phyloP scores from a whole-genome alignment of 2,797 vertebrate genomes.

The Nyctalus aviator region DNA sequence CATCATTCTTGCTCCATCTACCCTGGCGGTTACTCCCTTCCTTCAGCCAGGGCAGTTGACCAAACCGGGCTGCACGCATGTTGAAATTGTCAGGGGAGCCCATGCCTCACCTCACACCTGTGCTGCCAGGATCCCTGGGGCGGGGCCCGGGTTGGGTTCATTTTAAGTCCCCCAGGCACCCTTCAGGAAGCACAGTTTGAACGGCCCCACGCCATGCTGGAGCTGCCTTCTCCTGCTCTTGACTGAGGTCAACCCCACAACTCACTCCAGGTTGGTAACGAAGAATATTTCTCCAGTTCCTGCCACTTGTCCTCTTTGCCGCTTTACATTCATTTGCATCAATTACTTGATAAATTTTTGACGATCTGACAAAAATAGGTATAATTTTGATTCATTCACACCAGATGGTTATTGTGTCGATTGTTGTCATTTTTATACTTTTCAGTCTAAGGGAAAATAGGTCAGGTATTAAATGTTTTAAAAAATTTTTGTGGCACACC shows the following conservation, averaged over 20 bases:
- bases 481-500: neutral
- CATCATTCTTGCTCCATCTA: too few species aligned
- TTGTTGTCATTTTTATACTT: neutral
- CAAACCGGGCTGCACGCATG: too few species aligned
- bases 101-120: neutral
- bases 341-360: neutral
- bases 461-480: neutral
- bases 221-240: neutral
- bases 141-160: rapidly evolving
- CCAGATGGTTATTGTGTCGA: neutral
- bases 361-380: neutral
- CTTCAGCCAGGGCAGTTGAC: neutral
- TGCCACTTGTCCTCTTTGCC: neutral
- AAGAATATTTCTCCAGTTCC: neutral
- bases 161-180: neutral
- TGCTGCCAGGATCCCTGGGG: neutral
- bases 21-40: too few species aligned
- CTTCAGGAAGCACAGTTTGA: too few species aligned
- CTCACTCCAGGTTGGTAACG: neutral
- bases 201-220: rapidly evolving
- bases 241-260: neutral
- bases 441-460: neutral
- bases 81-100: neutral
- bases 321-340: neutral
- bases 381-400: neutral